Percentiles rank a stretch among this genome's conserved stretches.
Evolutionary conservation across 2,113 vertebrate species (phyloP).

Genomic region (Phodopus roborovskii): DNA sequence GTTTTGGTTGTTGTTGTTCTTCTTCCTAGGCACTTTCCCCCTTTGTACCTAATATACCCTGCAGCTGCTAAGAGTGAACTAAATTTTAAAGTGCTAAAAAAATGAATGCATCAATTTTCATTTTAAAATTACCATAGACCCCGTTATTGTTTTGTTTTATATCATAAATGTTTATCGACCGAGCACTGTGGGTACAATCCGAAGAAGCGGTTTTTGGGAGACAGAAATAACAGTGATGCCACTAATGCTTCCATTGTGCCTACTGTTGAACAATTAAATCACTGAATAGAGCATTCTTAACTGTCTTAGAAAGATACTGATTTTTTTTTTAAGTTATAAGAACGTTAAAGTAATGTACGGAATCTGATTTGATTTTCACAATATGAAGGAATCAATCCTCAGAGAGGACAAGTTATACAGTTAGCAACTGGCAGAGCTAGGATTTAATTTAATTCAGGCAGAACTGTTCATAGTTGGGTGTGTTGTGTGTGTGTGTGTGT

Average conservation of each 20-base stretch:
- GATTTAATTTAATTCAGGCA: slow-evolving; percentile 11
- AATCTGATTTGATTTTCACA: background rate
- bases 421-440: background rate
- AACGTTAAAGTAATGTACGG: background rate
- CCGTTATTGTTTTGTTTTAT: background rate
- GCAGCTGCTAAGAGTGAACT: slow-evolving; percentile 4
- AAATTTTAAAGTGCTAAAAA: background rate
- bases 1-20: background rate
- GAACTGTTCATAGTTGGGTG: background rate
- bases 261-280: background rate
- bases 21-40: background rate
- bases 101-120: background rate
- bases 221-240: background rate
- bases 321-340: background rate
- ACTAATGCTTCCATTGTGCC: background rate
- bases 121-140: slow-evolving; percentile 9
- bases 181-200: background rate
- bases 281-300: background rate
- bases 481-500: no score
- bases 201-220: background rate
- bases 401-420: background rate
- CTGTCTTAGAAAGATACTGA: background rate
- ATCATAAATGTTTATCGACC: background rate
- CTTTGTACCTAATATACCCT: background rate
- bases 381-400: background rate